Evolutionary conservation across 2,797 vertebrate genomes (phyloP).

Genomic region (Scomberomorus guttatus): DNA sequence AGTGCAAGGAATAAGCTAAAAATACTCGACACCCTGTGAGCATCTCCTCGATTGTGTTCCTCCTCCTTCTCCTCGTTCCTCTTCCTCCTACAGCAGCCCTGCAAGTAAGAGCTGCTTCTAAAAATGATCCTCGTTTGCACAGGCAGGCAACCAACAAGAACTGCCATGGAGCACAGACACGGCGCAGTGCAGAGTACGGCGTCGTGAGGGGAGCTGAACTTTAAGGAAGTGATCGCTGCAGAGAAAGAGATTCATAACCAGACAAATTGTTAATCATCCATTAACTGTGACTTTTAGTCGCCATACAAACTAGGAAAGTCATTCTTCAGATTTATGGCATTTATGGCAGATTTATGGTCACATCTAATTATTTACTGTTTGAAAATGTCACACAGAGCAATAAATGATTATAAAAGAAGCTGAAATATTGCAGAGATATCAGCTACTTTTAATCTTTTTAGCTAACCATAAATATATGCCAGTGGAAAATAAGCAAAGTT

Average conservation of each 20-base stretch:
- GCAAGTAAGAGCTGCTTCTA: constrained; percentile 64
- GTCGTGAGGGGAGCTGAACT: constrained; percentile 15
- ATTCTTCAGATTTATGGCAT: not conserved
- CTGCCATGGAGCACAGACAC: not conserved
- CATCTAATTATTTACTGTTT: constrained; percentile 13
- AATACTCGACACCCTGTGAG: constrained; percentile 72
- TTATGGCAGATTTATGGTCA: too few relatives aligned
- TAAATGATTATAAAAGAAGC: not conserved
- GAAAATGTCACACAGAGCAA: not conserved
- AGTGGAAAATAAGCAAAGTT: constrained; percentile 45
- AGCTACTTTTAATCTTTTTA: not conserved
- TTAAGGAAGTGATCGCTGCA: constrained; percentile 8
- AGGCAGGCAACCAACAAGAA: constrained; percentile 34
- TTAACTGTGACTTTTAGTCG: constrained; percentile 4
- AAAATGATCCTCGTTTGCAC: constrained; percentile 55
- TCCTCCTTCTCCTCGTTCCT: constrained; percentile 67
- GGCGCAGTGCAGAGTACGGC: not conserved
- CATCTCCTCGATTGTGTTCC: constrained; percentile 71
- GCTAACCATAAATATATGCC: not conserved
- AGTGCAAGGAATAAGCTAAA: constrained; percentile 74
- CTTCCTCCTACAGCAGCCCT: constrained; percentile 66
- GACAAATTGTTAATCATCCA: constrained; percentile 22
- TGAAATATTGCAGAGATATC: constrained; percentile 5
- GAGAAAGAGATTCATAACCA: not conserved
- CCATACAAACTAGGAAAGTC: not conserved